These are phyloP conservation scores for Balaeniceps rex DNA, from an alignment of 2,113 vertebrate species.

Conservation along the genomic window DNA sequence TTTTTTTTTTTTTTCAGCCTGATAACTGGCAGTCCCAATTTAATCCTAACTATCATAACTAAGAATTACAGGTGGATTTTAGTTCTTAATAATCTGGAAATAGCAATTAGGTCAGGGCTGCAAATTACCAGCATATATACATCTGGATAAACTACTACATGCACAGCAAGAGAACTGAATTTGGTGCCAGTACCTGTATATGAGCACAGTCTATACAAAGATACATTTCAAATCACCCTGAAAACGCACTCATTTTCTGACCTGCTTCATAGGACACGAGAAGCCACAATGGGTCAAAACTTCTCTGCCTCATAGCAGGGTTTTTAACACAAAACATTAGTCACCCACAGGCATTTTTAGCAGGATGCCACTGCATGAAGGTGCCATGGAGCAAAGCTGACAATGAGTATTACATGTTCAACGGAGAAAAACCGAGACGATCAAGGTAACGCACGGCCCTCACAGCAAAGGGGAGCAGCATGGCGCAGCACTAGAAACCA, in stretches of 20 bases:
- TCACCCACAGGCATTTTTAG: background rate
- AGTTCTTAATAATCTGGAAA: background rate
- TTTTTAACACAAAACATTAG: background rate
- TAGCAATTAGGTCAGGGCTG: background rate
- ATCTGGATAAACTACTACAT: background rate
- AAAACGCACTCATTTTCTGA: background rate
- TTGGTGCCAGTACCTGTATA: background rate
- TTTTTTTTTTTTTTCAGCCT: background rate
- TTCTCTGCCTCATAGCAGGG: background rate
- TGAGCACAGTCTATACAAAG: background rate
- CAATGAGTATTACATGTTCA: background rate
- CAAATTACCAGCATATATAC: background rate
- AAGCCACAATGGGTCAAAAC: background rate
- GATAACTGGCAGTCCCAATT: background rate
- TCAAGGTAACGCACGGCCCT: background rate
- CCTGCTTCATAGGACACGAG: background rate
- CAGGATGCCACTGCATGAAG: background rate
- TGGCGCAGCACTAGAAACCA: background rate
- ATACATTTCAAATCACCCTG: background rate
- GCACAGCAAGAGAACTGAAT: background rate
- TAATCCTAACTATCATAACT: background rate
- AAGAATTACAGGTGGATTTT: background rate
- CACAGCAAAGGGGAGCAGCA: background rate
- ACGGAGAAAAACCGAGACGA: background rate
- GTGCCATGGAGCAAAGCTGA: background rate